These are phyloP conservation scores for Dipodomys stephensi DNA, from an alignment of 2,113 vertebrate genomes.

Conservation along the genomic window DNA sequence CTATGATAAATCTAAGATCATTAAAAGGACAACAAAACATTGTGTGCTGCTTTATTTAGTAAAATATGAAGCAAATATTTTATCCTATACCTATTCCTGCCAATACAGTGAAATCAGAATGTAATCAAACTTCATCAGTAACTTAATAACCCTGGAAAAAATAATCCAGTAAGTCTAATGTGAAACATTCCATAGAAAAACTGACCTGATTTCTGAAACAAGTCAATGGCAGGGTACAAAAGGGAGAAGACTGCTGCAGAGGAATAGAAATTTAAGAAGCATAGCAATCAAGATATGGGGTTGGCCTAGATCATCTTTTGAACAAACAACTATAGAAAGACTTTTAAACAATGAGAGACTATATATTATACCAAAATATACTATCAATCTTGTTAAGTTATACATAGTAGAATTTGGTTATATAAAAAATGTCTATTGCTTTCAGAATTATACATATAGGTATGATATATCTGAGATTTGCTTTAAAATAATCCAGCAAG, in stretches of 20 bases:
- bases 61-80: background rate
- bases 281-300: background rate
- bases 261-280: background rate
- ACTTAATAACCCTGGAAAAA: background rate
- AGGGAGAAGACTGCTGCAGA: background rate
- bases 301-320: background rate
- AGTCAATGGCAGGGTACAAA: background rate
- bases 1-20: background rate
- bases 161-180: background rate
- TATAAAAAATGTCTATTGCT: background rate
- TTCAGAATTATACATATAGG: background rate
- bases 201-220: background rate
- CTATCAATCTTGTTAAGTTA: background rate
- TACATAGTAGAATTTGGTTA: background rate
- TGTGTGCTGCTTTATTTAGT: background rate
- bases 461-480: background rate
- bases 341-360: conserved; percentile 8
- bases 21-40: background rate
- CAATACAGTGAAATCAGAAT: background rate
- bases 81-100: background rate
- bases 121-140: background rate
- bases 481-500: background rate
- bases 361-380: background rate
- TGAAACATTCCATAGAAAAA: background rate
- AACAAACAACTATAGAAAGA: background rate